phyloP scores from a whole-genome alignment of 2,113 vertebrate genomes.

The Sapajus apella region DNA sequence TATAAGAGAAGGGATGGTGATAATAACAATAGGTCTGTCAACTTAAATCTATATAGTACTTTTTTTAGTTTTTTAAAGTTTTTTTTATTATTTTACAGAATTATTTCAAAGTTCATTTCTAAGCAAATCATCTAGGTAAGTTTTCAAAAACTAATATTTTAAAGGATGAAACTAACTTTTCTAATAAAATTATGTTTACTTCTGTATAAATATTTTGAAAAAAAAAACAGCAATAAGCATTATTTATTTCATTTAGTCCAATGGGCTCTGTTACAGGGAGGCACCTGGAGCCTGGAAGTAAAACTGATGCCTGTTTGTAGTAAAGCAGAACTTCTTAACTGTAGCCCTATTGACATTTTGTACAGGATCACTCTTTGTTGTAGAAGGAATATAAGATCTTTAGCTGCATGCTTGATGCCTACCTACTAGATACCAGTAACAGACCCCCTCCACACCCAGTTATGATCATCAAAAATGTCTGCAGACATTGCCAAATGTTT shows the following conservation, averaged over 20 bases:
- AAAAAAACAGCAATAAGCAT: background rate
- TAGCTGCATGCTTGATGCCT: background rate
- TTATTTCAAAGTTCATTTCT: slow-evolving; percentile 24
- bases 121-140: background rate
- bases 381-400: background rate
- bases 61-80: background rate
- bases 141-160: background rate
- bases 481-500: background rate
- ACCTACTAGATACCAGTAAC: background rate
- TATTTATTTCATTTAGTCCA: background rate
- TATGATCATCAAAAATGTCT: background rate
- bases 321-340: background rate
- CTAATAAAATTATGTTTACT: background rate
- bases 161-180: background rate
- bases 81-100: background rate
- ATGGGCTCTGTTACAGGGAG: background rate
- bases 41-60: background rate
- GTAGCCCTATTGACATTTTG: background rate
- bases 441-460: rapidly evolving
- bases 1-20: background rate
- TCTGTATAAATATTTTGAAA: background rate
- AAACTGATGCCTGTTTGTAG: background rate
- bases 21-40: background rate
- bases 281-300: background rate
- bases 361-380: background rate